A percentile compares a stretch with the other conserved stretches of the same genome.
phyloP scores from a whole-genome alignment of 92 coral and sea anemone genomes.

The Parazoanthus darwini region DNA sequence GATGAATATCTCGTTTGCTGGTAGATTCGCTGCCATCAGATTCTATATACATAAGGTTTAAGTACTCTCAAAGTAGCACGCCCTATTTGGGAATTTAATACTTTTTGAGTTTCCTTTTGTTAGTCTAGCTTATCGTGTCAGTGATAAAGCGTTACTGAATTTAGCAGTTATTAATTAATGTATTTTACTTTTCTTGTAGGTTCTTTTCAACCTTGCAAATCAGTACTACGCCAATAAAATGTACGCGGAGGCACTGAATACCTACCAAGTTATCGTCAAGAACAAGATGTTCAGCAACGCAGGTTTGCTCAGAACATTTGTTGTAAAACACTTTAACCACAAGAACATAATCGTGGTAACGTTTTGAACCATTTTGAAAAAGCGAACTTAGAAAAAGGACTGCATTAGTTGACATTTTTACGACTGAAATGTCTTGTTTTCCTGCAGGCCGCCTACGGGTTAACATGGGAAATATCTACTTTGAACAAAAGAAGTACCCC shows the following conservation, averaged over 20 bases:
- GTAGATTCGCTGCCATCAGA: no score
- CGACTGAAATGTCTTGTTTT: not conserved
- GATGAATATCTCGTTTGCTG: no score
- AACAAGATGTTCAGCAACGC: slow-evolving; percentile 99
- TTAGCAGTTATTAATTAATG: slow-evolving; percentile 70
- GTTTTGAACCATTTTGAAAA: slow-evolving; percentile 35
- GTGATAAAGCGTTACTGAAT: slow-evolving; percentile 62
- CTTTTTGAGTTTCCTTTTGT: no score
- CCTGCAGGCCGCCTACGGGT: slow-evolving; percentile 89
- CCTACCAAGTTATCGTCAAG: slow-evolving; percentile 98
- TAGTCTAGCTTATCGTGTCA: no score
- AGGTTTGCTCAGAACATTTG: slow-evolving; percentile 53
- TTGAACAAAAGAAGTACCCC: slow-evolving; percentile 94
- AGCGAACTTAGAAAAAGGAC: no score
- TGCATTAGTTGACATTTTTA: not conserved
- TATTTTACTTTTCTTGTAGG: slow-evolving; percentile 48
- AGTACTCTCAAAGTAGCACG: no score
- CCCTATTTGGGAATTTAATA: no score
- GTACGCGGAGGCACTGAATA: slow-evolving; percentile 94
- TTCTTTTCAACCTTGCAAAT: slow-evolving; percentile 92
- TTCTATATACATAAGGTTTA: no score
- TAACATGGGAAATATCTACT: slow-evolving; percentile 98
- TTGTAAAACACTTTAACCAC: not conserved
- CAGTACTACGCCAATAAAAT: slow-evolving; percentile 93
- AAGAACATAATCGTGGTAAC: no score